phyloP scores from a whole-genome alignment of 1,140 invertebrate species.

The Caerostris extrusa region DNA sequence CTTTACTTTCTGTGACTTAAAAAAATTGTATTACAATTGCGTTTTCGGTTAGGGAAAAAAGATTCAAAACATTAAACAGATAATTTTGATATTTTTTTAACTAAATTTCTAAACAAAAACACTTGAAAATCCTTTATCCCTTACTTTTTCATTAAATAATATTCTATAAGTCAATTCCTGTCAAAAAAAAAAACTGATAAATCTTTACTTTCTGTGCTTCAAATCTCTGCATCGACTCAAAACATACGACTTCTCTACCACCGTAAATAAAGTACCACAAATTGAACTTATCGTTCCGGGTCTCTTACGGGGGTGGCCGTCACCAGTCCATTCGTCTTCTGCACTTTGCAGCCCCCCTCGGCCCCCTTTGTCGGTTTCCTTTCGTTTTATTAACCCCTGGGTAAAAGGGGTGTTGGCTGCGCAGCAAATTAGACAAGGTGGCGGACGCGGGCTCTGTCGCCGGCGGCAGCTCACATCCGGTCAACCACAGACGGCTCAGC shows the following conservation, averaged over 20 bases:
- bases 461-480: conserved; percentile 38
- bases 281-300: conserved; percentile 39
- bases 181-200: too few species aligned
- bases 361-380: conserved; percentile 55
- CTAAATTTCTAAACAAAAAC: too few species aligned
- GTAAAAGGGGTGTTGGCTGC: conserved; percentile 30
- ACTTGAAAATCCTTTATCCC: too few species aligned
- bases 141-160: too few species aligned
- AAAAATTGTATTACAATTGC: too few species aligned
- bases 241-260: not conserved
- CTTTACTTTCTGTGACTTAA: too few species aligned
- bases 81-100: too few species aligned
- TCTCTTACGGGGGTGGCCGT: conserved; percentile 27
- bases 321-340: conserved; percentile 54
- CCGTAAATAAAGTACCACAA: not conserved
- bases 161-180: too few species aligned
- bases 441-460: conserved; percentile 18
- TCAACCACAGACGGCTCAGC: conserved; percentile 6
- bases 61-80: too few species aligned
- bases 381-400: conserved; percentile 60
- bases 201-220: not conserved
- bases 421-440: conserved; percentile 62
- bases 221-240: not conserved
- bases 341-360: not conserved
- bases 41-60: too few species aligned